Evolutionary conservation across 2,113 vertebrate genomes (phyloP).

Genomic region (Halcyon malimbica): DNA sequence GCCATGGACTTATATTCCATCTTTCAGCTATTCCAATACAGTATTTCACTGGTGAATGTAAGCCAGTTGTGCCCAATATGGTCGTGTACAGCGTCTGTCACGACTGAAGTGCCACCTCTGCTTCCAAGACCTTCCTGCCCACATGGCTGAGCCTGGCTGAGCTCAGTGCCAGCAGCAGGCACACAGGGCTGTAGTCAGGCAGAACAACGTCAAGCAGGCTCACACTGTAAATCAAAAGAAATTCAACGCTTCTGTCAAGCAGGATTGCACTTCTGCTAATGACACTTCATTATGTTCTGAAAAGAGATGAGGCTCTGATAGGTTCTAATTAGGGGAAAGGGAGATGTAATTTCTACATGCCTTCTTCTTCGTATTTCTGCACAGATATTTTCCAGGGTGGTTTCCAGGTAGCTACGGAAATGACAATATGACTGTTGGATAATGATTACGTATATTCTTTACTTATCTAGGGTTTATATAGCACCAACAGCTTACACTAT

Average conservation of each 20-base stretch:
- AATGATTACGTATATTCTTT: fast-evolving
- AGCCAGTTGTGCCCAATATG: fast-evolving
- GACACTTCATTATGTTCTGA: not conserved
- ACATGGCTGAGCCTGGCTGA: not conserved
- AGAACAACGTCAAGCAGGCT: not conserved
- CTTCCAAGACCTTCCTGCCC: not conserved
- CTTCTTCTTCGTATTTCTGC: not conserved
- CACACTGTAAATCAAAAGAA: not conserved
- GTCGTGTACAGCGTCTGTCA: fast-evolving
- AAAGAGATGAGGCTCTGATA: not conserved
- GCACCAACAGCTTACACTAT: not conserved
- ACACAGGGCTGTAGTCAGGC: not conserved
- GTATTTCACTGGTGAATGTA: not conserved
- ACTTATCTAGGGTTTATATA: not conserved
- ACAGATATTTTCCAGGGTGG: not conserved
- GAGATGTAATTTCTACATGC: not conserved
- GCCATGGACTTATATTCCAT: not conserved
- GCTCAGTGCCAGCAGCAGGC: fast-evolving
- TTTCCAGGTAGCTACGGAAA: constrained; percentile 8
- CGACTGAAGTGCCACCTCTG: not conserved
- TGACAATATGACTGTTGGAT: not conserved
- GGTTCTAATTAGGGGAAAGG: not conserved
- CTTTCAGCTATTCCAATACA: not conserved
- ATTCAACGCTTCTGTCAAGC: not conserved
- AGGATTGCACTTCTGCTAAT: not conserved